Evolutionary conservation across 2,888 invertebrate genomes (phyloP), one percentile per base, ranked within the genome.

Genomic region (Oscheius sp.): DNA sequence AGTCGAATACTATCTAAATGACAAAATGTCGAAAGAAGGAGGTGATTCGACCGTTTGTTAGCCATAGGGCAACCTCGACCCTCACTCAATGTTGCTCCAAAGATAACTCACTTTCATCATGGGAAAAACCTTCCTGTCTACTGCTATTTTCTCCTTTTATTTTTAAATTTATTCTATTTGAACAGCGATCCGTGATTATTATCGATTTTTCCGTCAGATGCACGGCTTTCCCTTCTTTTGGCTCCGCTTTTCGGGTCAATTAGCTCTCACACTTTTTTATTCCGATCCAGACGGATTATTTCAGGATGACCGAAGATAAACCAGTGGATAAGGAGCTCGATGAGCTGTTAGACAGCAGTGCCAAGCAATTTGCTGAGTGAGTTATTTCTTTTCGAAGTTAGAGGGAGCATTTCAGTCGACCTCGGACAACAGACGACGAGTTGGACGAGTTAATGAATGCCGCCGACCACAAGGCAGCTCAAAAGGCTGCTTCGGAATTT

Each of bases 401-500:
- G 13, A 1, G 27, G 27, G 21, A n/a, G 1, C 23, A 2, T 66
- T 66, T 49, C 35, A 66, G 66, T 12, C 53, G 71, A 2, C 71
- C 55, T 29, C 72, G 66, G 5, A 78, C 45, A 12, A 81, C 83
- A 0, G 83, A 83, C 64, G 83, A 83, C 58, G 83, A 83, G 45
- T 70, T 83, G 61, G 83, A 83, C 45, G 79, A 75, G 13, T 29
- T 83, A 59, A 83, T 83, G 83, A 78, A 69, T n/a, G 29, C 70
- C 0, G 75, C 76, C 1, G 83, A 83, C 52, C 81, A 80, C 52
- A 69, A 73, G 49, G 83, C 81, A 16, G 83, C 83, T 9, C 81
- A 81, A 69, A 80, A 76, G 68, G 83, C 83, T 1, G 83, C 83
- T 9, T 71, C 74, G 27, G 81, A 83, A 45, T 83, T 83, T 73